Conservation (phyloP, 2,797 vertebrate species). For the Chaetophractus vellerosus region DNA sequence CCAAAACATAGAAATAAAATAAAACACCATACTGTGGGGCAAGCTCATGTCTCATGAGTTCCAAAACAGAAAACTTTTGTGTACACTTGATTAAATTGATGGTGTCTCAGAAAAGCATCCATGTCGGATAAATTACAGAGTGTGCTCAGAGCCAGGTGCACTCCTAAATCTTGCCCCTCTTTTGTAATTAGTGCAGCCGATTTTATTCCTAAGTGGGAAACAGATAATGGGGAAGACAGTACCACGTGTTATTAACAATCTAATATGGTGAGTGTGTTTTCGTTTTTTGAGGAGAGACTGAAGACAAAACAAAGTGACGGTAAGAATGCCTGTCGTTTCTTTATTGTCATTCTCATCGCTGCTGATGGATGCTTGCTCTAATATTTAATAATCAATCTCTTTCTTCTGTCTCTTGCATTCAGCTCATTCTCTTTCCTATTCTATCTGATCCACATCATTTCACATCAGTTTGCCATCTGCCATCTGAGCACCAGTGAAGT, state of each 20-base stretch:
- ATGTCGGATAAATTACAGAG: constrained; percentile 78
- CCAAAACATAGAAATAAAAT: background rate
- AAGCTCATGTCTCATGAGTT: background rate
- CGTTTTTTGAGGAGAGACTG: constrained; percentile 53
- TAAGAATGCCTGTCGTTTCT: constrained; percentile 64
- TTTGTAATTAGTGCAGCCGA: constrained; percentile 75
- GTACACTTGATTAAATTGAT: constrained; percentile 28
- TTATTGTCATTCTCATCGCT: constrained; percentile 74
- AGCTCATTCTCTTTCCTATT: constrained; percentile 89
- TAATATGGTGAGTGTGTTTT: constrained; percentile 61
- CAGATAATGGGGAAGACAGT: constrained; percentile 72
- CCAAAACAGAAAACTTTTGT: constrained; percentile 11
- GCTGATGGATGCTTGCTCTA: constrained; percentile 80
- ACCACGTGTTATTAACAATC: constrained; percentile 80
- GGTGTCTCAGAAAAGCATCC: constrained; percentile 71
- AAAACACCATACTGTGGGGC: background rate
- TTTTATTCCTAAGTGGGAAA: constrained; percentile 76
- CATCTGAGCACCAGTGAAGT: constrained; percentile 89
- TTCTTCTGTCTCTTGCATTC: constrained; percentile 90
- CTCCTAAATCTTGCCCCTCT: constrained; percentile 68
- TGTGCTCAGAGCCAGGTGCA: constrained; percentile 76
- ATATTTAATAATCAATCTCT: constrained; percentile 88
- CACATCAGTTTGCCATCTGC: constrained; percentile 90
- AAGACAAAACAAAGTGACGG: background rate
- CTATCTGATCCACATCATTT: constrained; percentile 90